Percentiles rank a stretch among this genome's conserved stretches.
Evolutionary conservation across 2,888 invertebrate species (phyloP).

Genomic region (Tipula unca): DNA sequence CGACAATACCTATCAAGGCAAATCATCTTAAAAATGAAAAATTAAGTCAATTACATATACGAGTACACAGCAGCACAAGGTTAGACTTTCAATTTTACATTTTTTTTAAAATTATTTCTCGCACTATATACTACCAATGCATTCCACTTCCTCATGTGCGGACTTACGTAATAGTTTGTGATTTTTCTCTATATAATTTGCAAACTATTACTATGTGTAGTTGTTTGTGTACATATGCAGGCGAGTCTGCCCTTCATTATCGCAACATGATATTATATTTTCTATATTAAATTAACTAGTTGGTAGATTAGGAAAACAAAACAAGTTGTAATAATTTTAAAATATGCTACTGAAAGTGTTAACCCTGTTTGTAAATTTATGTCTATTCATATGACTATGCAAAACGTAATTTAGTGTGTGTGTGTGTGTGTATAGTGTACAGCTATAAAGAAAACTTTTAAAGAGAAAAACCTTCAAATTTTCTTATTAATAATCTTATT

Average conservation of each 20-base stretch:
- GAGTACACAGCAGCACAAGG: background rate
- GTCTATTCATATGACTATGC: background rate
- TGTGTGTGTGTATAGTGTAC: too few relatives aligned
- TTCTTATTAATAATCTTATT: background rate
- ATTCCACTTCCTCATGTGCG: background rate
- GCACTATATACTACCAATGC: background rate
- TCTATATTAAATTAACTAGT: background rate
- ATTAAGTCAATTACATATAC: background rate
- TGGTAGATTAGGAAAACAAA: background rate
- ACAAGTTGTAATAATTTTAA: background rate
- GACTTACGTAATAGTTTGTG: background rate
- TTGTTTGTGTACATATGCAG: background rate
- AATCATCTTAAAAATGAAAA: background rate
- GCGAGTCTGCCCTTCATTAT: background rate
- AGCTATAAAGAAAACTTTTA: background rate
- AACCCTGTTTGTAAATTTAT: background rate
- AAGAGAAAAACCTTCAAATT: constrained; percentile 14
- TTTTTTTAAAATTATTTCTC: background rate
- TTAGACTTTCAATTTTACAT: background rate
- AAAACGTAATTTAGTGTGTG: background rate
- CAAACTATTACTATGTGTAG: background rate
- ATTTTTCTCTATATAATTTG: background rate
- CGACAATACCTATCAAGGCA: background rate
- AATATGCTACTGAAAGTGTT: background rate
- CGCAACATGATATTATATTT: background rate